phyloP scores from a whole-genome alignment of 2,113 vertebrate species.

The Neolamprologus ventralis region DNA sequence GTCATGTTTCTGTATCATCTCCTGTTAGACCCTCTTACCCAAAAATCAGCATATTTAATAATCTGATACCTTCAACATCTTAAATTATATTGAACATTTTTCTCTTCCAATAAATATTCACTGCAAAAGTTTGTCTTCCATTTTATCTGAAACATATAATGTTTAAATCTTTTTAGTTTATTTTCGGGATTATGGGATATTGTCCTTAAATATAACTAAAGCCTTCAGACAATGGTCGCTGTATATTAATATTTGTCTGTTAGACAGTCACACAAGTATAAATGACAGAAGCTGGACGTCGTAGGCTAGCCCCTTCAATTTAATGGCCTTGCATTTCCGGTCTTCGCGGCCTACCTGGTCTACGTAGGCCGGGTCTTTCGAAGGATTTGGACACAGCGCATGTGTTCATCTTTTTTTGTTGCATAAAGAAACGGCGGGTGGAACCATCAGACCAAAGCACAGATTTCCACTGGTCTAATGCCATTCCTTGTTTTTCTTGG shows the following conservation, averaged over 20 bases:
- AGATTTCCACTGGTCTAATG: background rate
- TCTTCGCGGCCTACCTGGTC: accelerated
- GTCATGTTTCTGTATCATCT: background rate
- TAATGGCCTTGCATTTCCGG: background rate
- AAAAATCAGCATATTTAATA: background rate
- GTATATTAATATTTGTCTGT: background rate
- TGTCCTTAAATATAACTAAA: background rate
- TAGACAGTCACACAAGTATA: background rate
- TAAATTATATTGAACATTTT: background rate
- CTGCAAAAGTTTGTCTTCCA: background rate
- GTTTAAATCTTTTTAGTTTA: background rate
- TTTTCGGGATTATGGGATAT: background rate
- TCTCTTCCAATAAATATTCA: background rate
- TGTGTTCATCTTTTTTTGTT: background rate
- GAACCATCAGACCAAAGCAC: background rate
- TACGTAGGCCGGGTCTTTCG: background rate
- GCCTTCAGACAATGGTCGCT: background rate
- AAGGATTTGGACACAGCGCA: background rate
- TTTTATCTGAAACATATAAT: background rate
- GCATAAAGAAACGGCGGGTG: background rate
- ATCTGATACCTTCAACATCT: background rate
- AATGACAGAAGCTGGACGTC: background rate
- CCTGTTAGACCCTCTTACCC: background rate
- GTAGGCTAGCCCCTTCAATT: background rate
- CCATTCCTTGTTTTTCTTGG: background rate